A percentile compares a stretch with the other conserved stretches of the same genome.
Conservation (phyloP, 2,888 invertebrate species). For the Ganaspis brasiliensis region DNA sequence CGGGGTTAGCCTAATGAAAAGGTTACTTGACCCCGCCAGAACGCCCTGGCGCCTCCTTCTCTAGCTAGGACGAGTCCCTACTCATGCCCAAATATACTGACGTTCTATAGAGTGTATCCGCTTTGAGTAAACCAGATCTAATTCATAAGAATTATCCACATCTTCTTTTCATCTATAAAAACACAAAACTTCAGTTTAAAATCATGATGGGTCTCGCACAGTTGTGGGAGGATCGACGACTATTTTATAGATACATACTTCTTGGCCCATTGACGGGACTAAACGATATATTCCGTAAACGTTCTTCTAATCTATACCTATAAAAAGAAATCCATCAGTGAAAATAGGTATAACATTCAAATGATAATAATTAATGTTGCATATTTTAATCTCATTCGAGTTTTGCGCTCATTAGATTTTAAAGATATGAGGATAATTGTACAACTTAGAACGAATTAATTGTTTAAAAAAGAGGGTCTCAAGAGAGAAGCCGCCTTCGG, state of each 20-base stretch:
- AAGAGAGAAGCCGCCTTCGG: not conserved
- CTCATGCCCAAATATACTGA: constrained; percentile 35
- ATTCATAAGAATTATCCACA: constrained; percentile 43
- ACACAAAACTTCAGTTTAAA: constrained; percentile 28
- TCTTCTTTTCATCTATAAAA: constrained; percentile 39
- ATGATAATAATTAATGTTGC: too few species aligned
- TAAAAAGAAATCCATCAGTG: too few species aligned
- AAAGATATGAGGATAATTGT: too few species aligned
- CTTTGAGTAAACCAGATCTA: constrained; percentile 37
- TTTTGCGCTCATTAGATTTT: too few species aligned
- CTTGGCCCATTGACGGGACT: constrained; percentile 2
- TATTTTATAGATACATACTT: constrained; percentile 19
- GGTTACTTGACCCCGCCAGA: constrained; percentile 80
- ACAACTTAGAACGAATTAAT: not conserved
- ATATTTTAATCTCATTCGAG: too few species aligned
- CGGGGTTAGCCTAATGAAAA: constrained; percentile 80
- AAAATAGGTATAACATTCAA: too few species aligned
- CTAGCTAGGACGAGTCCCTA: constrained; percentile 54
- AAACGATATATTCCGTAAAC: constrained; percentile 15
- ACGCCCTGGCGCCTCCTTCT: constrained; percentile 80
- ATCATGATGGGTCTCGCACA: constrained; percentile 28
- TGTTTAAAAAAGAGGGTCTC: too few species aligned
- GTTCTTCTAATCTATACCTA: not conserved
- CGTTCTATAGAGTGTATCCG: constrained; percentile 18
- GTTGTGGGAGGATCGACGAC: constrained; percentile 27